Conservation (phyloP, 2,888 invertebrate genomes). For the Anticlea derivata region DNA sequence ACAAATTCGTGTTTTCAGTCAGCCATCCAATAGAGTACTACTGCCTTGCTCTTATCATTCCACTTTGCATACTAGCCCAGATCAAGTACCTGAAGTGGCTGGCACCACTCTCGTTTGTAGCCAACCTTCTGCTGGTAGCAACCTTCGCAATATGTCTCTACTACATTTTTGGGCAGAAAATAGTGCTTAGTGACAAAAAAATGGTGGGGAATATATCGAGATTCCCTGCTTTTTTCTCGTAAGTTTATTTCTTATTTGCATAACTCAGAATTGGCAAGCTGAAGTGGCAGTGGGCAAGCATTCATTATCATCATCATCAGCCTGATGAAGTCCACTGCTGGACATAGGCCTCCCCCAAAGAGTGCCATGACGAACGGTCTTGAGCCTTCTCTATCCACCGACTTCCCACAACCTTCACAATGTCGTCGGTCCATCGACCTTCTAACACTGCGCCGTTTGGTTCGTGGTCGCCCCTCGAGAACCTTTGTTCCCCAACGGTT, state of each 20-base stretch:
- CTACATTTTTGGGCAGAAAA: conserved; percentile 87
- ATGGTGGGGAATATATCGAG: conserved; percentile 80
- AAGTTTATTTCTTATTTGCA: conserved; percentile 45
- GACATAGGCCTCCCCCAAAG: no score
- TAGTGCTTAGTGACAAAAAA: conserved; percentile 73
- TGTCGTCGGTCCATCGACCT: no score
- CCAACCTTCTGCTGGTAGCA: conserved; percentile 90
- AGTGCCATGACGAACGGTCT: no score
- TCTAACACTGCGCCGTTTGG: no score
- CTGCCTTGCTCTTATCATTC: conserved; percentile 64
- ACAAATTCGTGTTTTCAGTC: conserved; percentile 58
- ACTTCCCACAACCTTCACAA: no score
- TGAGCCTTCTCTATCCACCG: no score
- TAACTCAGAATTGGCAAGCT: no score
- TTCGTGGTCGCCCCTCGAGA: no score
- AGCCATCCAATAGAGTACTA: conserved; percentile 67
- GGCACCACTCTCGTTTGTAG: conserved; percentile 94
- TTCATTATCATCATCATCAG: no score
- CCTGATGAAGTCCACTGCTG: no score
- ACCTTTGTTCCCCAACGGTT: no score
- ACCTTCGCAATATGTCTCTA: conserved; percentile 93
- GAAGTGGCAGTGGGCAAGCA: no score
- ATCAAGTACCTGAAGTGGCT: conserved; percentile 91
- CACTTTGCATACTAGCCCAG: conserved; percentile 69
- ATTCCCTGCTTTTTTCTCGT: conserved; percentile 93